Conservation (phyloP, 1,140 invertebrate species). For the Ooceraea biroi region DNA sequence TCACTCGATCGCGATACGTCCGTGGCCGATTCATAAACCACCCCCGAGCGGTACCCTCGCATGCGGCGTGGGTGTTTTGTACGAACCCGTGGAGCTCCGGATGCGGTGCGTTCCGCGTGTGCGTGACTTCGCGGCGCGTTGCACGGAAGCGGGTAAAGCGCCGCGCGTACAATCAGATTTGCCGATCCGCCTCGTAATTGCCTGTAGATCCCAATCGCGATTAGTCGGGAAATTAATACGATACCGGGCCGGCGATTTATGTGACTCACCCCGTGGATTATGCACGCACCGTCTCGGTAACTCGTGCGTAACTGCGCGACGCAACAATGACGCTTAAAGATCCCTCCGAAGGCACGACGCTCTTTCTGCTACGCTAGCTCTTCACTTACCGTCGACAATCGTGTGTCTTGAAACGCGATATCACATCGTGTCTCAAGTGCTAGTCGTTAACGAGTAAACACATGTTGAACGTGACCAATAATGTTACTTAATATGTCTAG, state of each 20-base stretch:
- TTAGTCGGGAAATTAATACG: slow-evolving; percentile 84
- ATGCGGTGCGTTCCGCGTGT: slow-evolving; percentile 71
- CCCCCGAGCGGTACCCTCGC: slow-evolving; percentile 49
- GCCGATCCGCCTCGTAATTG: slow-evolving; percentile 83
- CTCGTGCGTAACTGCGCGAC: slow-evolving; percentile 47
- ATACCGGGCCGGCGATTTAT: slow-evolving; percentile 80
- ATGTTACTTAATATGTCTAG: not conserved
- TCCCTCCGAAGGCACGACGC: slow-evolving; percentile 48
- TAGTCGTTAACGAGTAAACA: not conserved
- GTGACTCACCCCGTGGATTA: slow-evolving; percentile 72
- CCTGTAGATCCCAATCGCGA: slow-evolving; percentile 84
- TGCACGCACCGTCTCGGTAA: slow-evolving; percentile 64
- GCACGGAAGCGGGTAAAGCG: slow-evolving; percentile 82
- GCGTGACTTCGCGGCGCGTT: slow-evolving; percentile 80
- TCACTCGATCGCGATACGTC: slow-evolving; percentile 69
- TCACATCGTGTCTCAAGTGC: not conserved
- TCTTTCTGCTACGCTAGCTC: slow-evolving; percentile 5
- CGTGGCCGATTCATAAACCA: slow-evolving; percentile 66
- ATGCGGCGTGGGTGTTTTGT: slow-evolving; percentile 52
- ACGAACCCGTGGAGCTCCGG: not conserved
- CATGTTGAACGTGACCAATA: slow-evolving; percentile 2
- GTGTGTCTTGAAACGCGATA: slow-evolving; percentile 13
- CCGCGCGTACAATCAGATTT: slow-evolving; percentile 80
- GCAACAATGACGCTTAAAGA: slow-evolving; percentile 48
- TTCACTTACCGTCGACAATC: slow-evolving; percentile 20